Conservation (phyloP, 2,797 vertebrate species). For the Oceanodroma leucorhoa region DNA sequence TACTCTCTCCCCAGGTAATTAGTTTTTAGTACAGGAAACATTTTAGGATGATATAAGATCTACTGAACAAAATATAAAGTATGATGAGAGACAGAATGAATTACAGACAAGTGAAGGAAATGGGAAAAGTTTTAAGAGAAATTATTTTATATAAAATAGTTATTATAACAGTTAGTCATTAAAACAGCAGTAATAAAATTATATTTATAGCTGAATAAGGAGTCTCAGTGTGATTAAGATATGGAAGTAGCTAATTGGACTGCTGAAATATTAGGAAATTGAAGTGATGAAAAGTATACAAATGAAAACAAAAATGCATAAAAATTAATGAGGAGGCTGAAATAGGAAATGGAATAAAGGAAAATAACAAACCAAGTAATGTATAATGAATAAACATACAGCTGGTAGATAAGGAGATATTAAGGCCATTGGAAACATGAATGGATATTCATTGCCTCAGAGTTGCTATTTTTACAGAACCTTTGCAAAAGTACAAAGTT, state of each 20-base stretch:
- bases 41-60: background rate
- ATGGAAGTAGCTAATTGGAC: conserved; percentile 50
- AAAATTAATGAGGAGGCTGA: conserved; percentile 45
- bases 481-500: background rate
- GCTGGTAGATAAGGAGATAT: background rate
- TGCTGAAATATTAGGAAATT: conserved; percentile 60
- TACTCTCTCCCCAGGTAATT: background rate
- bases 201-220: conserved; percentile 56
- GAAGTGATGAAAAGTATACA: conserved; percentile 51
- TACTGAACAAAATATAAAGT: background rate
- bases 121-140: conserved; percentile 30
- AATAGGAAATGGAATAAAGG: conserved; percentile 47
- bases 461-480: background rate
- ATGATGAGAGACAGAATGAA: background rate
- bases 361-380: conserved; percentile 42
- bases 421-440: background rate
- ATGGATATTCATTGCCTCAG: background rate
- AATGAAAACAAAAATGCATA: conserved; percentile 56
- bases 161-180: conserved; percentile 51
- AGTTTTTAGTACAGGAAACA: background rate
- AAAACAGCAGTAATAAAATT: conserved; percentile 58
- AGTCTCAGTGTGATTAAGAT: conserved; percentile 61
- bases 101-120: conserved; percentile 29
- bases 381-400: conserved; percentile 5
- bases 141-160: conserved; percentile 43